These are phyloP conservation scores for Pogonognathellus flavescens DNA, from an alignment of 1,140 invertebrate genomes.

Conservation along the genomic window DNA sequence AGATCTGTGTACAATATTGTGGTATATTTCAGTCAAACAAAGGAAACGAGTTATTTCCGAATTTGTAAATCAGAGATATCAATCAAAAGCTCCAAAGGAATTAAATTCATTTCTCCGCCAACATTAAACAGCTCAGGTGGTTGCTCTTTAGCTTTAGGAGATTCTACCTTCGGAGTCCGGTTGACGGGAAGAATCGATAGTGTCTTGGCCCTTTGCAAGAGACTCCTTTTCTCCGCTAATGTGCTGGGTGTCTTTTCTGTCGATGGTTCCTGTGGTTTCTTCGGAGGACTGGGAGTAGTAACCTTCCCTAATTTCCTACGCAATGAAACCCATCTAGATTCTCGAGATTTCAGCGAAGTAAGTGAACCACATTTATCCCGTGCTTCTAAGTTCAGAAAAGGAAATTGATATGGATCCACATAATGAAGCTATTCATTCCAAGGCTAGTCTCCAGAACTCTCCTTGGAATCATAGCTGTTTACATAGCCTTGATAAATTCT, in stretches of 20 bases:
- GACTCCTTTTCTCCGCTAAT: conserved; percentile 62
- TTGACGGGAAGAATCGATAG: conserved; percentile 65
- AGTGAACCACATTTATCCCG: conserved; percentile 65
- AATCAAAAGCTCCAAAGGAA: conserved; percentile 66
- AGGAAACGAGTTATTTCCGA: conserved; percentile 16
- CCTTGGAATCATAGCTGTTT: too few relatives aligned
- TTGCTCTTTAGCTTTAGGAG: conserved; percentile 56
- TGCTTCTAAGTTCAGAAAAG: conserved; percentile 44
- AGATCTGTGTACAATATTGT: background rate
- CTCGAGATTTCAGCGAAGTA: conserved; percentile 63
- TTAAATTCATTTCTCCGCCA: conserved; percentile 67
- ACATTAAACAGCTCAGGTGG: conserved; percentile 65
- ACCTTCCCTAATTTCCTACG: conserved; percentile 65
- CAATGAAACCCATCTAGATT: conserved; percentile 65
- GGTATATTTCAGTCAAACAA: conserved; percentile 5
- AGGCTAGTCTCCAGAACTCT: too few relatives aligned
- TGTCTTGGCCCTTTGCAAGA: conserved; percentile 66
- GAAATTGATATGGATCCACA: background rate
- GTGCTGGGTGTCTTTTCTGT: conserved; percentile 14
- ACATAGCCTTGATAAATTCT: too few relatives aligned
- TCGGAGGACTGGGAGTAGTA: conserved; percentile 53
- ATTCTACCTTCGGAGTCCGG: conserved; percentile 52
- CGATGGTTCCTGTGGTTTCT: conserved; percentile 14
- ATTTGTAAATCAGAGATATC: conserved; percentile 65
- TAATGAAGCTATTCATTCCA: conserved; percentile 15